phyloP scores from a whole-genome alignment of 2,888 invertebrate genomes.

The Blastobasis adustella region DNA sequence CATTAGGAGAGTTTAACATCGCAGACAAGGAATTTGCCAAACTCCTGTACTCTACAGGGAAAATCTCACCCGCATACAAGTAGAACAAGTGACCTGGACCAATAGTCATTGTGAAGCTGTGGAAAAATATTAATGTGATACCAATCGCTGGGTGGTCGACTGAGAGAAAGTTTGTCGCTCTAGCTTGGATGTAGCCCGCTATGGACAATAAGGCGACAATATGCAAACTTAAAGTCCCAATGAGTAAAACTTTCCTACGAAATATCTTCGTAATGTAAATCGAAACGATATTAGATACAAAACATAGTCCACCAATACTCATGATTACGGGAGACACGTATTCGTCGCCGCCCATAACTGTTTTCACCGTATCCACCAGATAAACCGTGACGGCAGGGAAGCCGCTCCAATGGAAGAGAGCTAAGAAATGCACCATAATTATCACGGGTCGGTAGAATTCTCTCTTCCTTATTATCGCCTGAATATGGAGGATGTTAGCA shows the following conservation, averaged over 20 bases:
- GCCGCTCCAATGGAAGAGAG: conserved; percentile 64
- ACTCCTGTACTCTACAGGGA: conserved; percentile 76
- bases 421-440: conserved; percentile 77
- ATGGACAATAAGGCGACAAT: conserved; percentile 73
- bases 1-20: conserved; percentile 75
- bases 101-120: conserved; percentile 74
- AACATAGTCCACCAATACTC: conserved; percentile 34
- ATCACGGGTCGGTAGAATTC: conserved; percentile 76
- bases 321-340: conserved; percentile 34
- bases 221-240: conserved; percentile 76
- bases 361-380: conserved; percentile 32
- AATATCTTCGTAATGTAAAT: conserved; percentile 53
- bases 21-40: conserved; percentile 79
- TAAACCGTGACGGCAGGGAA: conserved; percentile 39
- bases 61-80: conserved; percentile 79
- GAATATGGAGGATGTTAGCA: conserved; percentile 36
- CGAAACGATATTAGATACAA: conserved; percentile 32
- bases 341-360: conserved; percentile 31
- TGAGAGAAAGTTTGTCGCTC: conserved; percentile 36
- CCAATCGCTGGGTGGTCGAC: conserved; percentile 62
- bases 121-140: conserved; percentile 63
- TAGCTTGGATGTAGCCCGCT: conserved; percentile 55
- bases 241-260: conserved; percentile 75
- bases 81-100: conserved; percentile 80
- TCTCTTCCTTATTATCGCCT: conserved; percentile 46